Percentiles rank a stretch among this genome's conserved stretches.
phyloP scores from a whole-genome alignment of 2,113 vertebrate genomes.

The Oreochromis spilurus region DNA sequence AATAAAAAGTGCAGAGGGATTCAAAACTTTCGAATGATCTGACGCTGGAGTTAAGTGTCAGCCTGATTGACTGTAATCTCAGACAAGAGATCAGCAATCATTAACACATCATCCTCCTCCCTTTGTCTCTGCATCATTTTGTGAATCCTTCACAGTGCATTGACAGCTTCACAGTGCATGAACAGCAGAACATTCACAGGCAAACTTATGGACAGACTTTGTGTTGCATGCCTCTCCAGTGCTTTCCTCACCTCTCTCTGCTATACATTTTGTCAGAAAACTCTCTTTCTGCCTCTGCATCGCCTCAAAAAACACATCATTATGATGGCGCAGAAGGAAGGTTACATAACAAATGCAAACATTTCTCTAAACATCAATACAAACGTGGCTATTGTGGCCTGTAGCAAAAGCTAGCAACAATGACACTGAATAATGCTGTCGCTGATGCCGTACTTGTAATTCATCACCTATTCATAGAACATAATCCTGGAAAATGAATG shows the following conservation, averaged over 20 bases:
- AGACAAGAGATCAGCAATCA: background rate
- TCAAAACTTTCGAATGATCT: background rate
- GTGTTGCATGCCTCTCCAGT: background rate
- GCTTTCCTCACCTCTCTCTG: background rate
- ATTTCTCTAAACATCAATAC: background rate
- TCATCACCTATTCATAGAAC: background rate
- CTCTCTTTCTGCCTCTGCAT: background rate
- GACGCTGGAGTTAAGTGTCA: background rate
- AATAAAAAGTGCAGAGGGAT: background rate
- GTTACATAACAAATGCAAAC: background rate
- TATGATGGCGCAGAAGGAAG: background rate
- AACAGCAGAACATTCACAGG: background rate
- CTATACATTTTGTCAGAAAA: background rate
- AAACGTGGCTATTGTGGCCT: background rate
- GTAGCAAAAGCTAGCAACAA: conserved; percentile 21
- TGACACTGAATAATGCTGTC: background rate
- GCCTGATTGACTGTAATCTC: background rate
- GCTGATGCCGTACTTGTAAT: background rate
- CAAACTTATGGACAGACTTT: background rate
- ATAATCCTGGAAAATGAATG: background rate
- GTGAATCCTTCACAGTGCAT: background rate
- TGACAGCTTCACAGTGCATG: background rate
- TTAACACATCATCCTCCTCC: background rate
- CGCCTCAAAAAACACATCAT: background rate
- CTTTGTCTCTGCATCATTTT: background rate